A percentile compares a stretch with the other conserved stretches of the same genome.
Evolutionary conservation across 1,140 invertebrate species (phyloP).

Genomic region (Hydropsyche tenuis): DNA sequence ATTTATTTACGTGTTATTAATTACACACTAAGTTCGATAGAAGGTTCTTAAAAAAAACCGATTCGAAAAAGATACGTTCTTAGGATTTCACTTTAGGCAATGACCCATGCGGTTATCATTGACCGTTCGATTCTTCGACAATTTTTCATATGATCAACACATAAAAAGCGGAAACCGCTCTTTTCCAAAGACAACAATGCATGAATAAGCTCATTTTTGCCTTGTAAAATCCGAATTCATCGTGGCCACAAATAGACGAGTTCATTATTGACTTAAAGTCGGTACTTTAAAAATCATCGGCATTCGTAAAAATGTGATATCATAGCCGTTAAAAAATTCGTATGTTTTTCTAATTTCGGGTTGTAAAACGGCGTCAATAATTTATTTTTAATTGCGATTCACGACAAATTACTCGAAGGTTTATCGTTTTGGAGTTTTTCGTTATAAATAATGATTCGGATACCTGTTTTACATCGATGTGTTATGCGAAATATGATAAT

Average conservation of each 20-base stretch:
- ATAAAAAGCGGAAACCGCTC: conserved; percentile 15
- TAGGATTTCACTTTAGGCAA: conserved; percentile 10
- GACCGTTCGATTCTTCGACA: conserved; percentile 9
- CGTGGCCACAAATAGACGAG: background rate
- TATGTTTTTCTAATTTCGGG: too few relatives aligned
- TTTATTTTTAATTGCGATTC: background rate
- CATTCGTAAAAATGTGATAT: too few relatives aligned
- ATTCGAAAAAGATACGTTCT: too few relatives aligned
- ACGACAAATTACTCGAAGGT: background rate
- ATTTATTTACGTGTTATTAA: too few relatives aligned
- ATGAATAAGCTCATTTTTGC: conserved; percentile 1
- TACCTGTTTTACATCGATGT: too few relatives aligned
- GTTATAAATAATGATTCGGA: too few relatives aligned
- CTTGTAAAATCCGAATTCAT: conserved; percentile 31
- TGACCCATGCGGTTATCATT: conserved; percentile 34
- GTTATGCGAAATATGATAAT: too few relatives aligned
- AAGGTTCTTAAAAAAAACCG: too few relatives aligned
- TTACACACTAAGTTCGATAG: too few relatives aligned
- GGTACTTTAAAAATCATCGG: too few relatives aligned
- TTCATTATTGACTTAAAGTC: background rate
- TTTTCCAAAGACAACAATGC: background rate
- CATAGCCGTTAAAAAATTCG: too few relatives aligned
- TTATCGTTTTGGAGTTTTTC: background rate
- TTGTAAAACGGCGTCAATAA: background rate
- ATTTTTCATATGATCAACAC: background rate